Percentiles rank a stretch among this genome's conserved stretches.
Conservation (phyloP, 2,113 vertebrate genomes). For the Alethe diademata region DNA sequence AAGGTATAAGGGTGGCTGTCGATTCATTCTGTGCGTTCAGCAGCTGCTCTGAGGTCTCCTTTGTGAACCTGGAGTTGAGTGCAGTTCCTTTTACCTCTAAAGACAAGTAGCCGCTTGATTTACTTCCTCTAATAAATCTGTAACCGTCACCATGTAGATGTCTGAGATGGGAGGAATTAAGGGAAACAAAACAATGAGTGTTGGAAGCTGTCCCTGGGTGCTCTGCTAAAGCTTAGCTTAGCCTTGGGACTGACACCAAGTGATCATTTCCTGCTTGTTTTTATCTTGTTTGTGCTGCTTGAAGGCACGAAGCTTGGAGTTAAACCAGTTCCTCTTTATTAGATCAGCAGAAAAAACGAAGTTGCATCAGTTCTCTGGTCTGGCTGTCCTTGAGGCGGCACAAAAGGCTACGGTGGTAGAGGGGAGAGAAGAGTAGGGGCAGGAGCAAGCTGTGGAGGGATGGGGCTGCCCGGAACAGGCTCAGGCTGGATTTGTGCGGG, state of each 20-base stretch:
- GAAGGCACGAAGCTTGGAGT: neutral
- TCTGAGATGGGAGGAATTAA: neutral
- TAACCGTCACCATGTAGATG: fast-evolving
- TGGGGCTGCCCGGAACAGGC: neutral
- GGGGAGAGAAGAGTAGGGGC: neutral
- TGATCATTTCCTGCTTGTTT: neutral
- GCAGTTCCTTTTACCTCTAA: neutral
- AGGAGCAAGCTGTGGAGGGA: neutral
- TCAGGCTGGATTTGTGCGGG: neutral
- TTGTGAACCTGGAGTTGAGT: neutral
- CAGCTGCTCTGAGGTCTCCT: neutral
- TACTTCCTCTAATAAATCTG: neutral
- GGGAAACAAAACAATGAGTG: neutral
- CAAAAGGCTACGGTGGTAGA: fast-evolving
- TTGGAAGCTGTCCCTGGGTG: fast-evolving
- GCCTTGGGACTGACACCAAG: neutral
- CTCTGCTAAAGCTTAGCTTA: neutral
- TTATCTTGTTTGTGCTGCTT: neutral
- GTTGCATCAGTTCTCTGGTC: neutral
- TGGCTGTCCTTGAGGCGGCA: neutral
- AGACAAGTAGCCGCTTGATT: neutral
- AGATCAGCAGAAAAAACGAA: neutral
- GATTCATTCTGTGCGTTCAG: neutral
- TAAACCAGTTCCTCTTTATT: neutral
- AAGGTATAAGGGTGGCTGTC: conserved; percentile 75